These are phyloP conservation scores for Anguilla obscura DNA, from an alignment of 2,797 vertebrate genomes.

Conservation along the genomic window DNA sequence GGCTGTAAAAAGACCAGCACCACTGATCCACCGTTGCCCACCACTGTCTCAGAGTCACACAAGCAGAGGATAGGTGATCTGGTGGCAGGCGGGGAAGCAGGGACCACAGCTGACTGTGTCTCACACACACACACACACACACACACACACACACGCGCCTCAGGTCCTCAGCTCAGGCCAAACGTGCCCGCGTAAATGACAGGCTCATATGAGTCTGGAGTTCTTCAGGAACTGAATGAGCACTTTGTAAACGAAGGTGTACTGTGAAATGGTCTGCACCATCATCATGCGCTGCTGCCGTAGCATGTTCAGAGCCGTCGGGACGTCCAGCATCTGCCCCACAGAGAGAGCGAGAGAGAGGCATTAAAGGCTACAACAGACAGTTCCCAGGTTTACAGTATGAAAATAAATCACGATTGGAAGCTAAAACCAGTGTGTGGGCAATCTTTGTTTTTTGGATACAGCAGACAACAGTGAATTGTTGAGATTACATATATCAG, in stretches of 20 bases:
- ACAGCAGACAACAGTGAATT: background rate
- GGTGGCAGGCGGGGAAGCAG: constrained; percentile 21
- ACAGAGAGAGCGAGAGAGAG: background rate
- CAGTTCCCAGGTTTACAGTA: too few species aligned
- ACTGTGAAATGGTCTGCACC: constrained; percentile 95
- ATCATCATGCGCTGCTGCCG: constrained; percentile 93
- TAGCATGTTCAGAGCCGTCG: constrained; percentile 80
- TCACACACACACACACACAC: too few species aligned
- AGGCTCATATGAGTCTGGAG: constrained; percentile 89
- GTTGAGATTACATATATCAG: background rate
- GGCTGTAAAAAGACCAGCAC: constrained; percentile 15
- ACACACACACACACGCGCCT: background rate
- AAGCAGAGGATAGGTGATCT: constrained; percentile 43
- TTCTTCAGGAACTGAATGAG: constrained; percentile 94
- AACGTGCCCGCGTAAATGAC: background rate
- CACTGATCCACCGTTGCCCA: background rate
- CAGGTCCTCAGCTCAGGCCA: constrained; percentile 12
- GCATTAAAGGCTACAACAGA: too few species aligned
- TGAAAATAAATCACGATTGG: too few species aligned
- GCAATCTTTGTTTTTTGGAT: background rate
- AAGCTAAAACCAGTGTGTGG: too few species aligned
- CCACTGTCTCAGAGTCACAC: constrained; percentile 36
- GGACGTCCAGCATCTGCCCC: constrained; percentile 84
- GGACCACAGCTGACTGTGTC: constrained; percentile 16
- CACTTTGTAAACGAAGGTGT: constrained; percentile 92